These are phyloP conservation scores for Plagiodera versicolora DNA, from an alignment of 2,888 invertebrate genomes.

Conservation along the genomic window DNA sequence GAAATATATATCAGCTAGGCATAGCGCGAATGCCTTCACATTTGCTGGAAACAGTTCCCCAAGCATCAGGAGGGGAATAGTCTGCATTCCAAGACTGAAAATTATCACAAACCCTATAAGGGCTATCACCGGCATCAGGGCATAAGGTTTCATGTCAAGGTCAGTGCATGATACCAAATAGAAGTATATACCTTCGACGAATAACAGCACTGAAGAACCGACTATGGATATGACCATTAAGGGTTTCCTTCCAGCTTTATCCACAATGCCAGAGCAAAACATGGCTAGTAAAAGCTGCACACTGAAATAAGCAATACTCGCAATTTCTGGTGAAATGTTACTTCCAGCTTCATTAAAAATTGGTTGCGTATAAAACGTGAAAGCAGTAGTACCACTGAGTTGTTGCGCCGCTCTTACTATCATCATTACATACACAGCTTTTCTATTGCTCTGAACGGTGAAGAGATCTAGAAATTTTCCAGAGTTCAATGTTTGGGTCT, in stretches of 20 bases:
- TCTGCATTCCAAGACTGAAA: constrained; percentile 59
- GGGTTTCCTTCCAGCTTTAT: constrained; percentile 59
- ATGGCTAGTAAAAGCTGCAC: constrained; percentile 61
- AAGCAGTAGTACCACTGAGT: constrained; percentile 64
- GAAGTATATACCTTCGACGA: constrained; percentile 55
- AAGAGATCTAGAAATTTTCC: constrained; percentile 62
- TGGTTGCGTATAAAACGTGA: constrained; percentile 64
- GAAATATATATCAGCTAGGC: constrained; percentile 59
- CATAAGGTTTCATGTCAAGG: constrained; percentile 48
- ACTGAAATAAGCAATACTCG: constrained; percentile 50
- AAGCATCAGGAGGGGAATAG: constrained; percentile 58
- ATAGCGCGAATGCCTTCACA: constrained; percentile 62
- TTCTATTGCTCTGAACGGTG: constrained; percentile 61
- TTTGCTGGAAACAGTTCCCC: constrained; percentile 61
- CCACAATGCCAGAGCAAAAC: constrained; percentile 62
- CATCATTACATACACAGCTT: constrained; percentile 65
- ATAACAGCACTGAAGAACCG: constrained; percentile 52
- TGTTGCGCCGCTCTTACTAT: constrained; percentile 60
- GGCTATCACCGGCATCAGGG: constrained; percentile 55
- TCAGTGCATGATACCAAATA: constrained; percentile 51
- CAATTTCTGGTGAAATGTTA: constrained; percentile 52
- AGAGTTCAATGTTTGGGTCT: constrained; percentile 55
- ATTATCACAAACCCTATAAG: constrained; percentile 57
- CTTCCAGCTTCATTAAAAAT: constrained; percentile 54
- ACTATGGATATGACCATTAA: constrained; percentile 59